Conservation (phyloP, 2,113 vertebrate species). For the Cynoglossus semilaevis region DNA sequence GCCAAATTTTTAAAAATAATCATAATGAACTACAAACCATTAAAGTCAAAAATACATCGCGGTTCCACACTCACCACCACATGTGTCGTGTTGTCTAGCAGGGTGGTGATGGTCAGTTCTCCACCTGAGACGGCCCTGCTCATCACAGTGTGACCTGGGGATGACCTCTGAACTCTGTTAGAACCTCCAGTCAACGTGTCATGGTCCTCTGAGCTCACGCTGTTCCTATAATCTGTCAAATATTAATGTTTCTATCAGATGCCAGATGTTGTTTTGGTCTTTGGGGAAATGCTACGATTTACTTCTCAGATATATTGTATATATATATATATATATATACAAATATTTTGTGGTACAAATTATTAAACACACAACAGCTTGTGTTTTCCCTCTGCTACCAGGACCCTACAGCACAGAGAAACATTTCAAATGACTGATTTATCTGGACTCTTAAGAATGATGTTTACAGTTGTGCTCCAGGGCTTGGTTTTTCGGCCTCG, state of each 20-base stretch:
- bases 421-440: constrained; percentile 14
- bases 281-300: too few relatives aligned
- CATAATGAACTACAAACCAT: constrained; percentile 35
- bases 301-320: too few relatives aligned
- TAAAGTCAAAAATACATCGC: constrained; percentile 20
- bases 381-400: not conserved
- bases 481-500: constrained; percentile 1
- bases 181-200: constrained; percentile 11
- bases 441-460: constrained; percentile 4
- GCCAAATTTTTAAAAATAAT: constrained; percentile 26
- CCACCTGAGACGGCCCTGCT: constrained; percentile 77
- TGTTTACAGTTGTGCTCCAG: constrained; percentile 33
- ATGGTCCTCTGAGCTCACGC: constrained; percentile 13
- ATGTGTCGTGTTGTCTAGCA: constrained; percentile 79
- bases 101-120: constrained; percentile 81
- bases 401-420: constrained; percentile 2
- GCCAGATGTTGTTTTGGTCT: too few relatives aligned
- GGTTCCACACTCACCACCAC: constrained; percentile 79
- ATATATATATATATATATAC: too few relatives aligned
- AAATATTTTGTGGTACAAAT: too few relatives aligned
- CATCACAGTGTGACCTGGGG: constrained; percentile 44
- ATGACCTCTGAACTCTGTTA: constrained; percentile 40
- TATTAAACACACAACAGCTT: too few relatives aligned
- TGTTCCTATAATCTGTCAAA: constrained; percentile 40
- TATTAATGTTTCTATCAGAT: constrained; percentile 6